Evolutionary conservation across 2,888 invertebrate genomes (phyloP), one percentile per base, ranked within the genome.

Genomic region (Erannis defoliaria): DNA sequence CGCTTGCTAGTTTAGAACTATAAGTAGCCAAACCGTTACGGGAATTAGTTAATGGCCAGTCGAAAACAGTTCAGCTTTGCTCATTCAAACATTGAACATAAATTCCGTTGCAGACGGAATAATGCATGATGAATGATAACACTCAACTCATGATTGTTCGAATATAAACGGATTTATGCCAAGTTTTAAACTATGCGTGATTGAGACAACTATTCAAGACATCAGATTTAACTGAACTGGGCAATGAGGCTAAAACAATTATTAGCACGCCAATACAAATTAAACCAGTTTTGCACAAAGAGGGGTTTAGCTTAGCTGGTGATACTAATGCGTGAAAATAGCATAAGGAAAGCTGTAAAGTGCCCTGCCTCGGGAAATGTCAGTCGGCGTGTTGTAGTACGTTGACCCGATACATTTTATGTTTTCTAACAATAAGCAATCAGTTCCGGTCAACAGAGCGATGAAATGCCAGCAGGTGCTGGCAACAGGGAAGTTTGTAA

Each of bases 381-480:
- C 61, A 64, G 73, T 63, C 67, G 64, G 72, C 72, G 74, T 68
- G 73, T 67, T 66, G 59, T 35, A 35, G 76, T 74, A 72, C 80
- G 68, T 74, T 72, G 79, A 76, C 75, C 77, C 76, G 77, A 76
- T 80, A 80, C 76, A 82, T 76, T 81, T 77, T 76, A 82, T 75
- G 71, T 77, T 77, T 81, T 79, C 82, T 71, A 81, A 84, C 82
- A 86, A 84, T 85, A 81, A 75, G 76, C 74, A 73, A 79, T 84
- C 82, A 85, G 84, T 79, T 71, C 76, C 76, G 81, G 83, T 76
- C 79, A 70, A 69, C 70, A 70, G 63, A 63, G 68, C 67, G 69
- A 72, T 70, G 64, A 54, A 62, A 56, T 48, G 29, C 37, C 46
- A 46, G 55, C 63, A 63, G 62, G 61, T 62, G 63, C 58, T 55